Evolutionary conservation across 2,797 vertebrate genomes (phyloP).

Genomic region (Sternotherus odoratus): DNA sequence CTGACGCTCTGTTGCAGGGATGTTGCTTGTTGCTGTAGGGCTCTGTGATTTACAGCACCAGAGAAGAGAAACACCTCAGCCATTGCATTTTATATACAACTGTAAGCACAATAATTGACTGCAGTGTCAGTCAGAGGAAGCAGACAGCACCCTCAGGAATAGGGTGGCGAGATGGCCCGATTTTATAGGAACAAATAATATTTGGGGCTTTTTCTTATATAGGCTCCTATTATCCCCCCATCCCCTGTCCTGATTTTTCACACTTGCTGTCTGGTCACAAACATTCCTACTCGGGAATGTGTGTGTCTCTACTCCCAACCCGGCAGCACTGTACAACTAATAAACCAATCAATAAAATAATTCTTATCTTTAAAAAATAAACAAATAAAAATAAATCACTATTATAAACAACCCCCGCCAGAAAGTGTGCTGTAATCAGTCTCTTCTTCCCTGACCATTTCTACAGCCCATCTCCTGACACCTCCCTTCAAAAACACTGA

Average conservation of each 20-base stretch:
- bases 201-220: no score
- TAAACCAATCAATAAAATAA: constrained; percentile 27
- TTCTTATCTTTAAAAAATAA: constrained; percentile 44
- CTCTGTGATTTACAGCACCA: constrained; percentile 44
- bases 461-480: background rate
- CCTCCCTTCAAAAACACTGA: constrained; percentile 1
- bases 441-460: constrained; percentile 18
- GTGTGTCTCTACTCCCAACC: constrained; percentile 7
- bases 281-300: constrained; percentile 30
- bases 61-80: constrained; percentile 60
- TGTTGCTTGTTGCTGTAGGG: background rate
- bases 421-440: constrained; percentile 24
- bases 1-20: rapidly evolving
- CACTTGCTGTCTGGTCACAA: no score
- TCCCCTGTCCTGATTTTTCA: no score
- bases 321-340: constrained; percentile 48
- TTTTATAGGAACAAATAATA: no score
- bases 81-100: constrained; percentile 62
- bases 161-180: no score
- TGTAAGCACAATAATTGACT: constrained; percentile 66
- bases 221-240: no score
- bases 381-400: constrained; percentile 68
- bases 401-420: constrained; percentile 38
- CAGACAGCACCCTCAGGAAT: constrained; percentile 52
- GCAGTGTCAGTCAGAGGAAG: constrained; percentile 20